These are phyloP conservation scores for Cephus rjabovi DNA, from an alignment of 2,888 invertebrate species.

Conservation along the genomic window DNA sequence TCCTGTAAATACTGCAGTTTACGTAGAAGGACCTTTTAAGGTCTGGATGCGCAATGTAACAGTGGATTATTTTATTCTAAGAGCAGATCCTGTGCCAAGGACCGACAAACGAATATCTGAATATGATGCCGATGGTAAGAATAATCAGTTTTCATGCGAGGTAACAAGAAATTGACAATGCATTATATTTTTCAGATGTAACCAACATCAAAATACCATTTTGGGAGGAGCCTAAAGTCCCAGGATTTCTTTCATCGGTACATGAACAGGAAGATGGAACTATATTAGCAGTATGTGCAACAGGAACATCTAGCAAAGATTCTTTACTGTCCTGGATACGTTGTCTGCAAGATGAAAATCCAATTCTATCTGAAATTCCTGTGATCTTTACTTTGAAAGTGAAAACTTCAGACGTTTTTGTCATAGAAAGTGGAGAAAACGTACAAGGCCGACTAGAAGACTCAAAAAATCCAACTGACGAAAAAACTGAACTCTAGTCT, in stretches of 20 bases:
- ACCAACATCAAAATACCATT: constrained; percentile 74
- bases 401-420: constrained; percentile 64
- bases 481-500: constrained; percentile 9
- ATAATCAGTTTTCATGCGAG: background rate
- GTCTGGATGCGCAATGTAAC: constrained; percentile 82
- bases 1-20: constrained; percentile 73
- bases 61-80: constrained; percentile 86
- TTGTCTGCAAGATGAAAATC: constrained; percentile 81
- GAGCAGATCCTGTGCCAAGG: constrained; percentile 74
- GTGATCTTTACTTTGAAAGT: constrained; percentile 85
- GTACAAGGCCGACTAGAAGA: background rate
- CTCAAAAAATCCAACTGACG: constrained; percentile 12
- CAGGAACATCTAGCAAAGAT: constrained; percentile 91
- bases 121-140: constrained; percentile 75
- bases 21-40: constrained; percentile 86
- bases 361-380: constrained; percentile 79
- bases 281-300: constrained; percentile 88
- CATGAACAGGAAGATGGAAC: constrained; percentile 96
- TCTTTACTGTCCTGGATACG: constrained; percentile 94
- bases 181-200: constrained; percentile 73
- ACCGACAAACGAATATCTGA: constrained; percentile 33
- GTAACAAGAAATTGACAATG: constrained; percentile 2
- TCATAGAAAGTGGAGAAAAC: background rate
- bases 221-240: constrained; percentile 67
- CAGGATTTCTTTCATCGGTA: constrained; percentile 71